Conservation (phyloP, 2,888 invertebrate genomes). For the Pterostichus madidus region DNA sequence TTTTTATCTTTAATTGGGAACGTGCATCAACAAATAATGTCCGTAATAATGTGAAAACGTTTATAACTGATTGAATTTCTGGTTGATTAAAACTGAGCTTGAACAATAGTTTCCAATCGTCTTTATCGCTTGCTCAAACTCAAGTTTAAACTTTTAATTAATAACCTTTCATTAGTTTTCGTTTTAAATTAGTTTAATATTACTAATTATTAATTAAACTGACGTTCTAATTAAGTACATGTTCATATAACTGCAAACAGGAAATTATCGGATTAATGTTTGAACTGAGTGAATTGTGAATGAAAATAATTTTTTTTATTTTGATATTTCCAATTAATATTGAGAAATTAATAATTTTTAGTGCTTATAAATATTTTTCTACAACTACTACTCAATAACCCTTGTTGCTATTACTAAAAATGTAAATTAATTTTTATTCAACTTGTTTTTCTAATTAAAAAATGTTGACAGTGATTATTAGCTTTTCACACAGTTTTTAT, state of each 20-base stretch:
- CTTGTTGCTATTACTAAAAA: too few relatives aligned
- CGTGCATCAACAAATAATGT: slow-evolving; percentile 30
- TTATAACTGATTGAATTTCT: slow-evolving; percentile 48
- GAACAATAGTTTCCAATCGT: slow-evolving; percentile 11
- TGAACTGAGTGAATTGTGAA: neutral
- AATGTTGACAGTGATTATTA: too few relatives aligned
- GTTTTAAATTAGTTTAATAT: slow-evolving; percentile 9
- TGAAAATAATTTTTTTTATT: too few relatives aligned
- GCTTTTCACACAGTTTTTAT: too few relatives aligned
- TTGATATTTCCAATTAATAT: too few relatives aligned
- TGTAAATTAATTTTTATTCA: too few relatives aligned
- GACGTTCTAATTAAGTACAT: neutral
- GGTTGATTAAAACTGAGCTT: slow-evolving; percentile 29
- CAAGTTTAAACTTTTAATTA: slow-evolving; percentile 39
- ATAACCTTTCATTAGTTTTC: slow-evolving; percentile 18
- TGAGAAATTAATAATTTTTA: too few relatives aligned
- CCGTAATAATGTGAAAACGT: slow-evolving; percentile 7
- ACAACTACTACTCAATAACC: too few relatives aligned
- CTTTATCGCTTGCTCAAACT: slow-evolving; percentile 1
- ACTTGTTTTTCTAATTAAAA: too few relatives aligned
- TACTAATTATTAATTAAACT: slow-evolving; percentile 20
- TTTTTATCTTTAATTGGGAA: slow-evolving; percentile 13
- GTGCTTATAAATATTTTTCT: too few relatives aligned
- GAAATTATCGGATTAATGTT: neutral
- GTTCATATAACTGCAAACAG: neutral